Conservation (phyloP, 2,888 invertebrate genomes). For the Xanthorhoe designata region DNA sequence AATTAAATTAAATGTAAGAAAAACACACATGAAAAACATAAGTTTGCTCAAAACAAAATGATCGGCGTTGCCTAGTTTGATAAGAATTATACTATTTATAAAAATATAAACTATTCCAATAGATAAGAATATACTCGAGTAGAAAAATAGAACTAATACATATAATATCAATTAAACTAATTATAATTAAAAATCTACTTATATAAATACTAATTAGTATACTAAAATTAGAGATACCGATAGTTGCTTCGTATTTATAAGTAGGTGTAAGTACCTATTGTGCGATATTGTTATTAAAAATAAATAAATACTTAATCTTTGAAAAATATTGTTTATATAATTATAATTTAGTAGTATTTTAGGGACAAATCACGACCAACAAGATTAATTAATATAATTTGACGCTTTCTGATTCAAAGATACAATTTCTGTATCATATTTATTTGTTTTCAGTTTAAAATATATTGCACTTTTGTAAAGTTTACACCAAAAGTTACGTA, state of each 20-base stretch:
- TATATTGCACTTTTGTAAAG: too few relatives aligned
- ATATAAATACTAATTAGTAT: too few relatives aligned
- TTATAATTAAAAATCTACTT: too few relatives aligned
- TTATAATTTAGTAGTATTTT: not conserved
- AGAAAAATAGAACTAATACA: too few relatives aligned
- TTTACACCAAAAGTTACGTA: too few relatives aligned
- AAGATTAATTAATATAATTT: not conserved
- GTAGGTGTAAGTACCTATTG: not conserved
- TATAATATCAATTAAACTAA: too few relatives aligned
- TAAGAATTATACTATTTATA: slow-evolving; percentile 1
- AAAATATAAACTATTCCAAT: not conserved
- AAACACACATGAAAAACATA: slow-evolving; percentile 50
- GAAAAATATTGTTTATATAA: not conserved
- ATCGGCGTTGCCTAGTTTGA: not conserved
- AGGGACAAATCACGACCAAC: not conserved
- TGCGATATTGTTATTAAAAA: slow-evolving; percentile 1
- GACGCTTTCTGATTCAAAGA: not conserved
- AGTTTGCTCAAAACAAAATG: slow-evolving; percentile 50
- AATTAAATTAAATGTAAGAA: slow-evolving; percentile 7
- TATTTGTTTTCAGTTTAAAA: not conserved
- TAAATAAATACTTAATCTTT: not conserved
- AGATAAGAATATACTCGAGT: not conserved
- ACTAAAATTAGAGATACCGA: not conserved
- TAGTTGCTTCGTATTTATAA: too few relatives aligned
- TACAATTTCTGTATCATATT: too few relatives aligned